Evolutionary conservation across 1,140 invertebrate genomes (phyloP), one percentile per base, ranked within the genome.

Genomic region (Tribolium castaneum): DNA sequence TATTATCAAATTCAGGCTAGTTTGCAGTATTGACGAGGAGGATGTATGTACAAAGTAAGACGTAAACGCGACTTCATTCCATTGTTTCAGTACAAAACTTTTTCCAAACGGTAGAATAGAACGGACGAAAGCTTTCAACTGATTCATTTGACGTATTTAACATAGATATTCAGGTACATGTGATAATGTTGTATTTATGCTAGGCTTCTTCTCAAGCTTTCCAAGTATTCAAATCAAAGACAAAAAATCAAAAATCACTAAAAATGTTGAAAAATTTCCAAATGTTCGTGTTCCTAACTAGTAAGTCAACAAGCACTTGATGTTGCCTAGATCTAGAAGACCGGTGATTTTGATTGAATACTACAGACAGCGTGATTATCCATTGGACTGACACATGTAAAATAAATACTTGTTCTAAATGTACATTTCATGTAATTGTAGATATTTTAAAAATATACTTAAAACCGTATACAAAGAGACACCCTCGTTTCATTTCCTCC

Each of bases 371-470:
- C 25, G 71, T 51, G 71, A 73, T 73, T 73, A 73, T 14, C 59
- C 71, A 73, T 73, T 73, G 71, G 70, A 73, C 71, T 73, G 71
- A 73, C 71, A 73, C 71, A 54, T 73, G 71, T 73, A 73, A 54
- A 73, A 52, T 45, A 10, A 35, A 71, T 72, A 73, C 52, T 73
- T 73, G 71, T 73, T 73, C 71, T 73, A 73, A 73, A 73, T 73
- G 71, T 73, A 73, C 71, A 73, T 73, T 73, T 73, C 71, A 73
- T 73, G 71, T 73, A 73, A 73, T 14, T 73, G 71, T 73, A 73
- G 71, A 73, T 73, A 73, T 73, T 73, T 73, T 51, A 72, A 72
- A 30, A 72, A 72, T 72, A 72, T 72, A 72, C 52, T 54, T 66
- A 66, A 66, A 66, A 66, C 59, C 30, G 45, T 62, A 62, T 66